phyloP scores from a whole-genome alignment of 64 coral and sea anemone species.

The Stichodactyla helianthus region DNA sequence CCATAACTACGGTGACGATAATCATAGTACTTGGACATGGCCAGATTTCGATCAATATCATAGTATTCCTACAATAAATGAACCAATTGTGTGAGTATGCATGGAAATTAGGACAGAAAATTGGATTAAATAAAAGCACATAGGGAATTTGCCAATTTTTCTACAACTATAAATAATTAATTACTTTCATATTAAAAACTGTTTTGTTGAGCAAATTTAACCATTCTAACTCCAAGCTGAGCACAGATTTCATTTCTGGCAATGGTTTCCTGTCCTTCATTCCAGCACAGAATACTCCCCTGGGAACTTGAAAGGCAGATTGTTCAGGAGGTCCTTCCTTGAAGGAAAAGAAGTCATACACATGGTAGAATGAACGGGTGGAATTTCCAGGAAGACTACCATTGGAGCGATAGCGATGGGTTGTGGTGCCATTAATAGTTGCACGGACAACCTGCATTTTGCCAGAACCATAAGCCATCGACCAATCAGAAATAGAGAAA shows the following conservation, averaged over 20 bases:
- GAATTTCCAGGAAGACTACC: not conserved
- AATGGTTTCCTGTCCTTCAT: slow-evolving; percentile 39
- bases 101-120: not conserved
- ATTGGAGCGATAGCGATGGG: not conserved
- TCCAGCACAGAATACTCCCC: slow-evolving; percentile 57
- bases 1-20: not conserved
- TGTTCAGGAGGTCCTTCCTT: slow-evolving; percentile 28
- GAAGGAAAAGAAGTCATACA: slow-evolving; percentile 89
- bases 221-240: slow-evolving; percentile 46
- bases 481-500: slow-evolving; percentile 63
- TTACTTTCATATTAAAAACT: slow-evolving; percentile 11
- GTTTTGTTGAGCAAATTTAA: not conserved
- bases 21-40: not conserved
- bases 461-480: slow-evolving; percentile 20
- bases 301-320: slow-evolving; percentile 53
- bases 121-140: not conserved
- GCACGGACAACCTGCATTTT: slow-evolving; percentile 53
- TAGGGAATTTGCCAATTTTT: too few relatives aligned
- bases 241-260: slow-evolving; percentile 43
- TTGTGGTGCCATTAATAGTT: slow-evolving; percentile 56
- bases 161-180: too few relatives aligned
- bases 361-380: slow-evolving; percentile 48
- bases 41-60: slow-evolving; percentile 56
- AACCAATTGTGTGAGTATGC: not conserved
- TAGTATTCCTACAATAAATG: slow-evolving; percentile 56